phyloP scores from a whole-genome alignment of 2,113 vertebrate genomes.

The Microcebus griseorufus region DNA sequence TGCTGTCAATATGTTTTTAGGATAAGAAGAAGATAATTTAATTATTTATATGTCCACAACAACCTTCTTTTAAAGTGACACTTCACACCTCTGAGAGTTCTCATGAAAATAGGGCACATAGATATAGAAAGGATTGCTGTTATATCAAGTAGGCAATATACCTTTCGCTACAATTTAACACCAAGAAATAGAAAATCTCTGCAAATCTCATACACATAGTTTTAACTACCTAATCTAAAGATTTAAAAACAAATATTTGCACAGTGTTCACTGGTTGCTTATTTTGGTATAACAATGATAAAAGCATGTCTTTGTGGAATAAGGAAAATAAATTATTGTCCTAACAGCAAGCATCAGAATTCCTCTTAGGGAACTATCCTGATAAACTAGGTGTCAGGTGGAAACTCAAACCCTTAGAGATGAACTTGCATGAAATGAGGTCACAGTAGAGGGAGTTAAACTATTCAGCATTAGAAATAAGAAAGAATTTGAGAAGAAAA shows the following conservation, averaged over 20 bases:
- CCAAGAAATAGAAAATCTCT: slow-evolving; percentile 29
- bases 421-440: background rate
- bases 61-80: background rate
- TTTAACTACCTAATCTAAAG: slow-evolving; percentile 24
- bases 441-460: background rate
- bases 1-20: background rate
- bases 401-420: background rate
- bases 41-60: background rate
- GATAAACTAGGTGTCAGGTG: background rate
- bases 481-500: background rate
- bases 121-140: background rate
- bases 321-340: background rate
- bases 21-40: background rate
- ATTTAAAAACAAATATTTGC: slow-evolving; percentile 53
- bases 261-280: background rate
- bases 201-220: background rate
- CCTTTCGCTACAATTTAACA: background rate
- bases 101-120: background rate
- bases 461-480: background rate
- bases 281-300: slow-evolving; percentile 7
- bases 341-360: background rate
- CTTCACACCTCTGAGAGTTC: background rate
- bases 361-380: background rate
- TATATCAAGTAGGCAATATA: background rate
- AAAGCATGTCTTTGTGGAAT: background rate